These are phyloP conservation scores for Sandelia bainsii DNA, from an alignment of 2,797 vertebrate genomes.

Conservation along the genomic window DNA sequence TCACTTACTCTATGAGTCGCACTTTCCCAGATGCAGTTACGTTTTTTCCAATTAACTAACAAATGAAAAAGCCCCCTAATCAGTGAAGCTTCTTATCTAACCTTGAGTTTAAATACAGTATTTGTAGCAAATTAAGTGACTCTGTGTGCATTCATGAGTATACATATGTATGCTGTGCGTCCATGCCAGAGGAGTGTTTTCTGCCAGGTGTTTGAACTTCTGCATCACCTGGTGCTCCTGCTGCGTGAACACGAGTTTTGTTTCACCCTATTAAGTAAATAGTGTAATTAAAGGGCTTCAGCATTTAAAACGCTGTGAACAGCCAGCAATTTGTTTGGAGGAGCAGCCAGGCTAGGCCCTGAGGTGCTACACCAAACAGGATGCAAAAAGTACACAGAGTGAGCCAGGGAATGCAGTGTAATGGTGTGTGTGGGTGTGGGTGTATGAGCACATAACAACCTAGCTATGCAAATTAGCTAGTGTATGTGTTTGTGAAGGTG, in stretches of 20 bases:
- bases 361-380: constrained; percentile 75
- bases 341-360: constrained; percentile 80
- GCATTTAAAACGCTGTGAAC: constrained; percentile 82
- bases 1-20: constrained; percentile 15
- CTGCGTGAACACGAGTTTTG: constrained; percentile 82
- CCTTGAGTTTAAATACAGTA: constrained; percentile 4
- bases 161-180: constrained; percentile 42
- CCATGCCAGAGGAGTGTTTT: constrained; percentile 68
- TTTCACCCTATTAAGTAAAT: constrained; percentile 86
- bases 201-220: constrained; percentile 82
- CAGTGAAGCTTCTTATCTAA: constrained; percentile 28
- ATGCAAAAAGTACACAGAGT: constrained; percentile 65
- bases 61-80: constrained; percentile 46
- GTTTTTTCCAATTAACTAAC: constrained; percentile 36
- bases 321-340: constrained; percentile 86
- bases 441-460: constrained; percentile 55
- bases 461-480: constrained; percentile 50
- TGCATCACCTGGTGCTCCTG: constrained; percentile 82
- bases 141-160: constrained; percentile 50
- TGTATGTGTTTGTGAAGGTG: constrained; percentile 48
- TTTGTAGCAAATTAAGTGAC: constrained; percentile 34
- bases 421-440: constrained; percentile 34
- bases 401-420: constrained; percentile 48
- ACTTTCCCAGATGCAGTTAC: constrained; percentile 33
- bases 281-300: constrained; percentile 83